phyloP scores from a whole-genome alignment of 2,888 invertebrate species.

The Apodemia mormo region DNA sequence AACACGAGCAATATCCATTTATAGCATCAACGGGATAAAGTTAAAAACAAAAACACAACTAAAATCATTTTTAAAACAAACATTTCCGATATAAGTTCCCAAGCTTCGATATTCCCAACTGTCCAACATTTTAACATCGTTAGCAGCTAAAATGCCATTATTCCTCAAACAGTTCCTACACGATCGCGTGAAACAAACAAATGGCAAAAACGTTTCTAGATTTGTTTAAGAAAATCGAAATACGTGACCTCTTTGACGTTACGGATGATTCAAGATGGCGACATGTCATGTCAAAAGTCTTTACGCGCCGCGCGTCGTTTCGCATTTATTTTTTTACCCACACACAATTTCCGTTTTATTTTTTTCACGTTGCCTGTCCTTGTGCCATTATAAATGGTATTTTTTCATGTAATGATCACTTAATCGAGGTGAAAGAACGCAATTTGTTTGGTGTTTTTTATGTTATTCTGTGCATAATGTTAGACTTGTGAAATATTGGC shows the following conservation, averaged over 20 bases:
- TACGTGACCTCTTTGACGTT: constrained; percentile 68
- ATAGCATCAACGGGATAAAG: neutral
- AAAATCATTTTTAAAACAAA: constrained; percentile 5
- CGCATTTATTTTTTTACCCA: constrained; percentile 56
- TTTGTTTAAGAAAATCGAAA: constrained; percentile 61
- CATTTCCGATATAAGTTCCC: neutral
- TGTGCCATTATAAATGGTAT: constrained; percentile 60
- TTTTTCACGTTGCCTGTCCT: constrained; percentile 49
- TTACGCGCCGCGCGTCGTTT: constrained; percentile 46
- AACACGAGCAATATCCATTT: too few species aligned
- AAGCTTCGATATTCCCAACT: constrained; percentile 4
- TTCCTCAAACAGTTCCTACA: constrained; percentile 8
- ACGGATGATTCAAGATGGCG: constrained; percentile 63
- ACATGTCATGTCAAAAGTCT: constrained; percentile 58
- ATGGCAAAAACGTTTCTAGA: constrained; percentile 43
- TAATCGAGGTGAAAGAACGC: constrained; percentile 69
- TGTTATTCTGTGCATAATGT: constrained; percentile 59
- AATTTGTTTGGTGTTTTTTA: constrained; percentile 51
- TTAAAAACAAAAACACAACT: neutral
- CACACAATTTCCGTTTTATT: constrained; percentile 70
- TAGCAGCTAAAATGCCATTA: neutral
- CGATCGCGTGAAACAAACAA: constrained; percentile 15
- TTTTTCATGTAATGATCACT: constrained; percentile 67
- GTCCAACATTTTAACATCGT: constrained; percentile 15
- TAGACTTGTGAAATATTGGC: constrained; percentile 70